A percentile compares a stretch with the other conserved stretches of the same genome.
Evolutionary conservation across 2,888 invertebrate genomes (phyloP).

Genomic region (Cryptophagus acutangulus): DNA sequence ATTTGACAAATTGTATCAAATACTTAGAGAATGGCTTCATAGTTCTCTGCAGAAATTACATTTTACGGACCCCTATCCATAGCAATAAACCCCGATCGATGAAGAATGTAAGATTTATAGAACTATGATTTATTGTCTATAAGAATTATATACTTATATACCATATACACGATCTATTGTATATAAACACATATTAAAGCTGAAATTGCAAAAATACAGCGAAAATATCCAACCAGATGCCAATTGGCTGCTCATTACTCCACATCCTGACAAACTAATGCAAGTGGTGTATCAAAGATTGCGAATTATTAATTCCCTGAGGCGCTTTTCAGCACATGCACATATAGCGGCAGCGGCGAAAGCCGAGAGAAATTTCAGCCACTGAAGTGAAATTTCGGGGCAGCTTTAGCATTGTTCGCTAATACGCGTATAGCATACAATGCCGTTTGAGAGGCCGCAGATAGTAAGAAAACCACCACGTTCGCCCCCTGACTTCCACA

Average conservation of each 20-base stretch:
- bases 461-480: conserved; percentile 12
- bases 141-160: too few species aligned
- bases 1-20: conserved; percentile 32
- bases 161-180: conserved; percentile 12
- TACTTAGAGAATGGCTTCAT: conserved; percentile 30
- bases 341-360: too few species aligned
- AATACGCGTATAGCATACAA: conserved; percentile 25
- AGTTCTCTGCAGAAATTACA: conserved; percentile 30
- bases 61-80: conserved; percentile 31
- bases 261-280: conserved; percentile 21
- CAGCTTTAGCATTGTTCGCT: conserved; percentile 23
- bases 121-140: conserved; percentile 38
- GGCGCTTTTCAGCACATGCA: neutral
- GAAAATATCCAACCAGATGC: conserved; percentile 2
- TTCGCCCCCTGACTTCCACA: conserved; percentile 11
- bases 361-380: conserved; percentile 19
- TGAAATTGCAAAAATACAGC: conserved; percentile 1
- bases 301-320: conserved; percentile 19
- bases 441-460: conserved; percentile 17
- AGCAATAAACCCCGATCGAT: conserved; percentile 37
- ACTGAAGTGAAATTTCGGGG: conserved; percentile 24
- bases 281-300: conserved; percentile 22
- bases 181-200: neutral
- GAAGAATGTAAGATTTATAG: conserved; percentile 38
- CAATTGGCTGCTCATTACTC: conserved; percentile 18